These are phyloP conservation scores for Prionace glauca DNA, from an alignment of 2,797 vertebrate species.

Conservation along the genomic window DNA sequence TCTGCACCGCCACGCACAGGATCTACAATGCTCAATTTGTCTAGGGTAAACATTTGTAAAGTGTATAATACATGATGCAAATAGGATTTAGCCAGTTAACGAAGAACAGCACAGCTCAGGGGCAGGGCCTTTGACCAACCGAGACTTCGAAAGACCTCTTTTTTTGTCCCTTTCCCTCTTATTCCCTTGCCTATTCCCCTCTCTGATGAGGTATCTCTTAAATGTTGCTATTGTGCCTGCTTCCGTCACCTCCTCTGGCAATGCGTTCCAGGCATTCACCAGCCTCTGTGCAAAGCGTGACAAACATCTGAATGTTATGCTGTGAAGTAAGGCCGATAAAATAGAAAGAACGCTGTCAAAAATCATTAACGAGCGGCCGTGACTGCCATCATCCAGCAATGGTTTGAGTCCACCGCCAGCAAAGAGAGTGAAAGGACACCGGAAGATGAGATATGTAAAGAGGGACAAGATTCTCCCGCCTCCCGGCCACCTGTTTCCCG, in stretches of 20 bases:
- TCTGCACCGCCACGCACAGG: background rate
- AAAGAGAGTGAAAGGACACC: background rate
- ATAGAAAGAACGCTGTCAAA: background rate
- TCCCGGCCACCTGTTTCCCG: no score
- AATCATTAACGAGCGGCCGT: background rate
- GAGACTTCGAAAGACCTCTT: no score
- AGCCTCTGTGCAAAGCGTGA: background rate
- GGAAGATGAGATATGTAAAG: background rate
- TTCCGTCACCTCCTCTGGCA: no score
- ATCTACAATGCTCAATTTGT: no score
- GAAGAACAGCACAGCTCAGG: no score
- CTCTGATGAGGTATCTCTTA: no score
- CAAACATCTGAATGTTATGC: background rate
- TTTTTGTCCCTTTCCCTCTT: no score
- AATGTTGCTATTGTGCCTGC: no score
- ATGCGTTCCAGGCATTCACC: no score
- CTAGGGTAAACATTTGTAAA: background rate
- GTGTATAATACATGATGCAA: background rate
- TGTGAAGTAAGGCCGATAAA: background rate
- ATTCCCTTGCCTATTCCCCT: no score
- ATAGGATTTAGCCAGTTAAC: background rate
- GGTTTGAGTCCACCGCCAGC: background rate
- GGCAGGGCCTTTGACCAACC: no score
- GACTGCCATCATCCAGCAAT: background rate
- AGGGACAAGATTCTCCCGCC: no score